Evolutionary conservation across 1,140 invertebrate genomes (phyloP), one percentile per base, ranked within the genome.

Genomic region (Halesus radiatus): DNA sequence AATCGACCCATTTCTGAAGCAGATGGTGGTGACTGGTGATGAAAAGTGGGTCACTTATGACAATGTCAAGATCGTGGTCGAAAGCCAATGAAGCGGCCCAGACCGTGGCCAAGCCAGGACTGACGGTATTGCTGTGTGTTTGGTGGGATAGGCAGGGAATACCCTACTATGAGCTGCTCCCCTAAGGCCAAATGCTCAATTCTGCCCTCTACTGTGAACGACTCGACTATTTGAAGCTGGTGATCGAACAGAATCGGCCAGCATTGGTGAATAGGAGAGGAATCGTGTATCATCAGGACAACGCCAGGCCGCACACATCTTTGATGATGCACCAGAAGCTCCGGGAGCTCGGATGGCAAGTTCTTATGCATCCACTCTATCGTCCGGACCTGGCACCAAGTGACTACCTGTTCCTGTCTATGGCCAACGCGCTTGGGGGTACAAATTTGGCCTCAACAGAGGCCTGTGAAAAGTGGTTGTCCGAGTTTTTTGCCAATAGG

Each of bases 191-290:
- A 29, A 29, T 29, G 26, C 26, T 29, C 26, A 29, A 29, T 29
- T 29, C 26, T 29, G 26, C 26, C 26, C 26, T 29, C 26, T 29
- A 29, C 26, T 29, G 26, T 29, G 26, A 29, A 29, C 26, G 26
- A 29, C 26, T 29, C 26, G 26, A 29, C 26, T 5, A 5, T 29
- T 29, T 29, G 26, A 29, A 29, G 26, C 26, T 29, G 26, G 26
- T 5, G 26, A 29, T 29, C 5, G 26, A 29, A 29, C 26, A 29
- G 26, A 29, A 29, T 2, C 53, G 58, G 58, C 58, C 58, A 62
- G 58, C 58, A 62, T 62, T 62, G 58, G 58, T 62, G 58, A 62
- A 62, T 62, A 62, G 58, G 58, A 62, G 58, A 62, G 58, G 58
- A 62, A 62, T 62, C 22, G 58, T 62, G 58, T 62, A 5, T 62